Base-by-base conservation (phyloP, 1,140 invertebrate genomes). In the Drosophila guanche region DNA sequence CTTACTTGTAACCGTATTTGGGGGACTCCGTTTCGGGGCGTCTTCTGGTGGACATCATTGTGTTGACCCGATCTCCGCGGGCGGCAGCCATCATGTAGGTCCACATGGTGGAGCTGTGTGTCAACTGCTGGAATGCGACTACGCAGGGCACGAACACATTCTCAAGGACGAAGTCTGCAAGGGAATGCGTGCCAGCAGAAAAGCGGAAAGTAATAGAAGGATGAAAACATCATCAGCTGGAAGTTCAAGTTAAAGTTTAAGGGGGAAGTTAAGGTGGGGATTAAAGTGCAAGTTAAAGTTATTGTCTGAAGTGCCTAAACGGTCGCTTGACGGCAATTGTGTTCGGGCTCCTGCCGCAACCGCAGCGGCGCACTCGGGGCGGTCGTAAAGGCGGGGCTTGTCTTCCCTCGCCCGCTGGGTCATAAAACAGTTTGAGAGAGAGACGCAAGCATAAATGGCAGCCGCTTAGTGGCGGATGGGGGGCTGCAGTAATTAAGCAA, bases 81-180 rank as follows among this genome's bases (percentile, higher is more conserved):
- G 92, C 92, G 57, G 93, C 92, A 73, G 93, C 93, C 92, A 93
- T 93, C 91, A 93, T 93, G 79, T 93, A 93, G 62, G 92, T 93
- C 93, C 93, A 93, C 93, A 93, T 93, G 73, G 70, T 73, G 90
- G 73, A 56, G 68, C 90, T 84, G 89, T 51, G 48, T 84, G 89
- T 51, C 51, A 75, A 58, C 59, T 47, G 20, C 52, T 42, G 51
- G 42, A 66, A 48, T 56, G 43, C 42, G 56, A 74, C 83, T 86
- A 88, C 78, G 84, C 60, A 41, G 42, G 67, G 52, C 70, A 69
- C 66, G 66, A 58, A 42, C 27, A 50, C 42, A 56, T 29, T 43
- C 14, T n/a, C 70, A 40, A n/a, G 50, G 33, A 14, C 7, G 29
- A 41, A 48, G 50, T 37, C 53, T 56, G 60, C n/a, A 66, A 23